Evolutionary conservation across 2,888 invertebrate genomes (phyloP), one percentile per base, ranked within the genome.

Genomic region (Melangyna quadrimaculata): DNA sequence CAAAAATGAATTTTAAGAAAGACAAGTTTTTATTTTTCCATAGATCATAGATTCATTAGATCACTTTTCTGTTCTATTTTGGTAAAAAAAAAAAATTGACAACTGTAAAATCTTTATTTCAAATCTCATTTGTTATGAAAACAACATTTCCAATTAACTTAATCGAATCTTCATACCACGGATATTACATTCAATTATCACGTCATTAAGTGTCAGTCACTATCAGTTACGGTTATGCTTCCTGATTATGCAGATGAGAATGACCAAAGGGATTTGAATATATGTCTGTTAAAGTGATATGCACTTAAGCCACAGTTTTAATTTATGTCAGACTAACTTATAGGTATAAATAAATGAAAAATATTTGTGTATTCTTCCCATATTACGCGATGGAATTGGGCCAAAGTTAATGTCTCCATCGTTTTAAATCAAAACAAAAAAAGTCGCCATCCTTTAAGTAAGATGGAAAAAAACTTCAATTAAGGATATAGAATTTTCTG

Each of bases 231-330:
- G n/a, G n/a, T 37, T 22, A 57, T 35, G 10, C 57, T 9, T 55
- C 9, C 32, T 17, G 32, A 22, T 59, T 24, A 59, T 40, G 40
- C 40, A 37, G 24, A 63, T 75, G 59, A 43, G 17, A 71, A 9
- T 70, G 27, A 43, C 61, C 59, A 40, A 4, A 40, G 61, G 67
- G 65, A 71, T 84, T 59, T 32, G 7, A 59, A 72, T 73, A 61
- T 12, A 32, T 65, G 63, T 70, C 61, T 43, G 2, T 14, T 29
- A 24, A 35, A 72, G 67, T 57, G 53, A 59, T 43, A 24, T 35
- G 65, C 65, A 70, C 72, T 72, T 69, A 55, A 69, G 63, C 71
- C 55, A 57, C 51, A 32, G 27, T 27, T 79, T 67, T 32, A 78
- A 67, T 59, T 48, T n/a, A n/a, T 51, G 14, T 65, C 8, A 37